Percentiles rank a stretch among this genome's conserved stretches.
phyloP scores from a whole-genome alignment of 1,140 invertebrate genomes.

The Bombus difficillimus region DNA sequence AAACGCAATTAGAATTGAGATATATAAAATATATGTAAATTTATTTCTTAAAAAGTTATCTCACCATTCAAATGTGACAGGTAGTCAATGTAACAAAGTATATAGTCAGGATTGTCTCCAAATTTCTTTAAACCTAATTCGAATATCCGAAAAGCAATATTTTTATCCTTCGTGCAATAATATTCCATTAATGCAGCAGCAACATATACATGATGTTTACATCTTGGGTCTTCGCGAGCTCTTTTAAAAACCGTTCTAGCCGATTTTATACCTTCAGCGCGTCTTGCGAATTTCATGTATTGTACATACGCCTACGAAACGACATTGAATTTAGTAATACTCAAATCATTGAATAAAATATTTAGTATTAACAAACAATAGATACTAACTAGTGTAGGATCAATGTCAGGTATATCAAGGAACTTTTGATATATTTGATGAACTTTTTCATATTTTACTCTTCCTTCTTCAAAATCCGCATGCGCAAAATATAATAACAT shows the following conservation, averaged over 20 bases:
- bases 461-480: conserved; percentile 98
- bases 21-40: background rate
- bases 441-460: conserved; percentile 98
- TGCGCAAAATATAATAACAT: conserved; percentile 98
- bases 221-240: conserved; percentile 94
- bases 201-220: conserved; percentile 96
- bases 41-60: conserved; percentile 48
- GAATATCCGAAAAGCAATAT: conserved; percentile 98
- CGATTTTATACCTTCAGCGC: conserved; percentile 98
- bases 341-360: conserved; percentile 21
- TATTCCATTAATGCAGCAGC: conserved; percentile 99
- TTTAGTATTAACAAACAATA: conserved; percentile 33
- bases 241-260: conserved; percentile 97
- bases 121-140: conserved; percentile 99
- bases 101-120: conserved; percentile 96
- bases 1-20: background rate
- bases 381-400: conserved; percentile 94
- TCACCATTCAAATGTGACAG: conserved; percentile 98
- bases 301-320: conserved; percentile 94
- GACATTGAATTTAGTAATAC: background rate
- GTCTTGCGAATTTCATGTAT: conserved; percentile 99
- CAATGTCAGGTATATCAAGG: conserved; percentile 93
- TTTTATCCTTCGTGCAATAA: conserved; percentile 99
- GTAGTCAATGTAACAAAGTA: conserved; percentile 98
- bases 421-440: conserved; percentile 98